Conservation (phyloP, 2,888 invertebrate genomes). For the Xylophagus ater region DNA sequence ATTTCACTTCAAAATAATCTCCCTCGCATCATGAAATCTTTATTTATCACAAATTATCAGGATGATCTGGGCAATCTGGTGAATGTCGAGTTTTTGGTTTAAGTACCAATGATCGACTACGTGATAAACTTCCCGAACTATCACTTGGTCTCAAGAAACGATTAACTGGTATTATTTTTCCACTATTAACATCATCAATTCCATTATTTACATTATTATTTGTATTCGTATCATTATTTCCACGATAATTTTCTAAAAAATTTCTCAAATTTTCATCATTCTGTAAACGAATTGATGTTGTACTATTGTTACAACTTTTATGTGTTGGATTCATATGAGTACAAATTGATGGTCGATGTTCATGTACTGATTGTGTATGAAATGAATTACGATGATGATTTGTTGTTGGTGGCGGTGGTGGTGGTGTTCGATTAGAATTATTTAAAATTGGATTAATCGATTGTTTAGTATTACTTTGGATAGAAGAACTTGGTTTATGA, state of each 20-base stretch:
- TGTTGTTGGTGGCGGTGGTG: background rate
- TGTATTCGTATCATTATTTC: too few relatives aligned
- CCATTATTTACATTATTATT: too few relatives aligned
- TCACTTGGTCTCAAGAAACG: slow-evolving; percentile 3
- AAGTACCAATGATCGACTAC: slow-evolving; percentile 14
- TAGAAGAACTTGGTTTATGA: too few relatives aligned
- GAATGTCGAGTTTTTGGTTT: slow-evolving; percentile 16
- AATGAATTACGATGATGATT: background rate
- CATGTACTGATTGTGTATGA: background rate
- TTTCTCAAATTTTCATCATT: too few relatives aligned
- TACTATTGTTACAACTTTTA: too few relatives aligned
- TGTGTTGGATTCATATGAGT: too few relatives aligned
- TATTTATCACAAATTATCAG: slow-evolving; percentile 14
- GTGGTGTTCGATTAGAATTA: background rate
- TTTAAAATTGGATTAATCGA: too few relatives aligned
- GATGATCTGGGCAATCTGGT: slow-evolving; percentile 14
- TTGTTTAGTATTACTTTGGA: too few relatives aligned
- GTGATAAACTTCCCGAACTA: slow-evolving; percentile 12
- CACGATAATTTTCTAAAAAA: too few relatives aligned
- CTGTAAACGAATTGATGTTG: too few relatives aligned
- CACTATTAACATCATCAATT: too few relatives aligned
- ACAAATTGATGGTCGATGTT: background rate
- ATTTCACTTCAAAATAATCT: too few relatives aligned
- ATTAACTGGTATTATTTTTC: background rate
- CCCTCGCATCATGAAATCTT: background rate